Conservation (phyloP, 2,888 invertebrate species). For the Synergus umbraculus region DNA sequence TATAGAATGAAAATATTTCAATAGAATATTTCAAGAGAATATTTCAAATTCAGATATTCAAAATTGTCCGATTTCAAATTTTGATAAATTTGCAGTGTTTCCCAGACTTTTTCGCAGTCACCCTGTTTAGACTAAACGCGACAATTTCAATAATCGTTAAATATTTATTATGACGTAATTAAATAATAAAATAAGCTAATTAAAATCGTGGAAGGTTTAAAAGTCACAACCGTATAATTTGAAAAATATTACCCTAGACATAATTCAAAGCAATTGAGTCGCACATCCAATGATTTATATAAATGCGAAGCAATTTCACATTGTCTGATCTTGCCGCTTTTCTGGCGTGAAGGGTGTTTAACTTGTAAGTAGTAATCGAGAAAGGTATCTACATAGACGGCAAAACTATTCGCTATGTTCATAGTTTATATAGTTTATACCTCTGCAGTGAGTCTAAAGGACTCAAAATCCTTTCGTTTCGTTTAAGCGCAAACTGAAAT, state of each 20-base stretch:
- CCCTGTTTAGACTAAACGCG: no score
- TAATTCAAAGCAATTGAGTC: neutral
- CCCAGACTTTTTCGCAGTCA: no score
- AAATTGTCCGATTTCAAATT: no score
- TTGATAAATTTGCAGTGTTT: no score
- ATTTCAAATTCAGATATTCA: no score
- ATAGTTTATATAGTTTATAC: conserved; percentile 7
- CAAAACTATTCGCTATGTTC: neutral
- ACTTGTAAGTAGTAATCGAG: neutral
- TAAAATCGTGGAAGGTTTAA: neutral
- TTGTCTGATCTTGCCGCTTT: neutral
- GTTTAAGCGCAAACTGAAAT: neutral
- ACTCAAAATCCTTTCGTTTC: neutral
- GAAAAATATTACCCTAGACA: neutral
- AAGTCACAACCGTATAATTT: neutral
- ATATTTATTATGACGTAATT: no score
- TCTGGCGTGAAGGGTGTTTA: neutral
- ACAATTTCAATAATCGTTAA: no score
- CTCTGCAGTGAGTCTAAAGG: neutral
- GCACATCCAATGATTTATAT: neutral
- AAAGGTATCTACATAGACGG: neutral
- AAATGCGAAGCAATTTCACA: neutral
- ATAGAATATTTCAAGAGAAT: no score
- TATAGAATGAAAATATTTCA: no score
- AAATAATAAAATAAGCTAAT: no score